Evolutionary conservation across 2,797 vertebrate genomes (phyloP).

Genomic region (Onychomys arenicola): DNA sequence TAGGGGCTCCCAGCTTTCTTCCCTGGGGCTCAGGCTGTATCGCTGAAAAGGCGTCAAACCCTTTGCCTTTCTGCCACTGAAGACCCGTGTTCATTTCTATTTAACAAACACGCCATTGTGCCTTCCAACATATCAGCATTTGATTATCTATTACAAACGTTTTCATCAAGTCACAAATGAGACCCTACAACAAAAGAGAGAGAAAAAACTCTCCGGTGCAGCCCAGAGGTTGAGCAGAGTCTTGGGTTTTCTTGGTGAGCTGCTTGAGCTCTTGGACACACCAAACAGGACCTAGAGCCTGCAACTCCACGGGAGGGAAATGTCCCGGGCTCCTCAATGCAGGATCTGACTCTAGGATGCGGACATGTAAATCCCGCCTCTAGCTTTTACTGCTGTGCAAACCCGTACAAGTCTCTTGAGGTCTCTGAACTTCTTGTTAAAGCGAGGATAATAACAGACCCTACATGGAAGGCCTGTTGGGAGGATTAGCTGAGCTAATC

Average conservation of each 20-base stretch:
- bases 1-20: conserved; percentile 94
- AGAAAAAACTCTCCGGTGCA: background rate
- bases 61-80: conserved; percentile 85
- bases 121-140: conserved; percentile 91
- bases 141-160: conserved; percentile 92
- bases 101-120: conserved; percentile 92
- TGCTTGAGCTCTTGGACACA: conserved; percentile 58
- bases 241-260: background rate
- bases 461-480: background rate
- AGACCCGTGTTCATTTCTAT: conserved; percentile 93
- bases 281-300: conserved; percentile 79
- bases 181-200: conserved; percentile 85
- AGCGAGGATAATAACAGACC: background rate
- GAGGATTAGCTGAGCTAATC: conserved; percentile 24
- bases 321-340: background rate
- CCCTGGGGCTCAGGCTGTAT: conserved; percentile 92
- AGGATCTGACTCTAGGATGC: background rate
- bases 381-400: conserved; percentile 32
- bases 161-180: conserved; percentile 91
- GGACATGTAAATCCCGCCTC: background rate
- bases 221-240: conserved; percentile 75
- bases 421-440: conserved; percentile 60
- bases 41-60: conserved; percentile 92
- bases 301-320: background rate
- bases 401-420: conserved; percentile 8